Evolutionary conservation across 2,113 vertebrate species (phyloP).

Genomic region (Hypomesus transpacificus): DNA sequence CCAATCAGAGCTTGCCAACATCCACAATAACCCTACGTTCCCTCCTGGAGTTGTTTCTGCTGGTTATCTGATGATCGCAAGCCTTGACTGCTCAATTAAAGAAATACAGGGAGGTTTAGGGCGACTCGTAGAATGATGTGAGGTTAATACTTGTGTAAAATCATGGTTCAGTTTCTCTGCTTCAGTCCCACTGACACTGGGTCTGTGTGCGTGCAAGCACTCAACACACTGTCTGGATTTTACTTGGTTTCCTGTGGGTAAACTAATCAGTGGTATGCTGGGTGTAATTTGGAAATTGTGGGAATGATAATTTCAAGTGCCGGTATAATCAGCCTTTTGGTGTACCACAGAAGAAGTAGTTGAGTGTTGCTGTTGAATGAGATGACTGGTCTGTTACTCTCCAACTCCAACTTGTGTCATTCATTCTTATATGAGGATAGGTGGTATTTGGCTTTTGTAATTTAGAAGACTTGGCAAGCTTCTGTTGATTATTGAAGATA

Average conservation of each 20-base stretch:
- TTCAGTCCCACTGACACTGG: not conserved
- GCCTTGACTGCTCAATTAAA: not conserved
- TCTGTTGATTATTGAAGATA: too few relatives aligned
- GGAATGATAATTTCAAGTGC: not conserved
- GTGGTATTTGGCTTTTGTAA: not conserved
- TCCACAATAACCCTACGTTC: too few relatives aligned
- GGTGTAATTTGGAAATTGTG: slow-evolving; percentile 11
- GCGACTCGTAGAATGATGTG: not conserved
- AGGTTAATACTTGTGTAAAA: not conserved
- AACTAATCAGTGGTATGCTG: slow-evolving; percentile 16
- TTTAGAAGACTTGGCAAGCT: too few relatives aligned
- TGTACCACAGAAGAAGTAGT: too few relatives aligned
- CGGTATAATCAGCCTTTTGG: too few relatives aligned
- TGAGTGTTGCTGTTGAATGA: too few relatives aligned
- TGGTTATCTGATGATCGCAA: not conserved
- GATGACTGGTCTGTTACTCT: too few relatives aligned
- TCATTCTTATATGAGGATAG: slow-evolving; percentile 6
- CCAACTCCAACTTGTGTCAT: too few relatives aligned
- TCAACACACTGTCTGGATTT: not conserved
- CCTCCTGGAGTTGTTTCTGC: too few relatives aligned
- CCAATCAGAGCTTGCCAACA: too few relatives aligned
- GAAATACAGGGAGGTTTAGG: not conserved
- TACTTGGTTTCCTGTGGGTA: slow-evolving; percentile 11
- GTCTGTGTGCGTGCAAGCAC: not conserved
- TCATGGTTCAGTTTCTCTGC: not conserved